Conservation (phyloP, 2,888 invertebrate genomes). For the Amiota minor region DNA sequence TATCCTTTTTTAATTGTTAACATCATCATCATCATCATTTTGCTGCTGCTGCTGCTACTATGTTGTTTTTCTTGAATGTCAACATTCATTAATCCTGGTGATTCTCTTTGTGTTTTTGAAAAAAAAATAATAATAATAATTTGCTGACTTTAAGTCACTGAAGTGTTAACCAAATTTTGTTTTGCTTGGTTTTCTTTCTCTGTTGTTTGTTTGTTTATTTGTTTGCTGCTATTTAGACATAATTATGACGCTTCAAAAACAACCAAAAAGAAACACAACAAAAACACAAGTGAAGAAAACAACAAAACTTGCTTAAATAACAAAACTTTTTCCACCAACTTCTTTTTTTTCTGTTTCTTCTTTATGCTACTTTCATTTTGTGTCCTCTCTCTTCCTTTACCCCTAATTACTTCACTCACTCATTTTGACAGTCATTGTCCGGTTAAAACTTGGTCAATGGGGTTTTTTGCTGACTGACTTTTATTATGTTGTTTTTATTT, state of each 20-base stretch:
- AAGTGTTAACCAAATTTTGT: conserved; percentile 25
- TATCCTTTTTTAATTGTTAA: not conserved
- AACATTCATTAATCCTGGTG: conserved; percentile 18
- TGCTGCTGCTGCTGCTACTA: conserved; percentile 11
- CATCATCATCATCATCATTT: conserved; percentile 11
- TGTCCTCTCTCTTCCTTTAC: not conserved
- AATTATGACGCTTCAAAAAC: conserved; percentile 6
- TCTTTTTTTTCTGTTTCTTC: not conserved
- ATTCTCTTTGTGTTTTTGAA: not conserved
- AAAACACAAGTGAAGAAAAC: too few species aligned
- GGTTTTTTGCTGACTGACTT: conserved; percentile 10
- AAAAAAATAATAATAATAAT: not conserved
- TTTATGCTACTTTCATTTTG: not conserved
- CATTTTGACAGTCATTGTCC: conserved; percentile 10
- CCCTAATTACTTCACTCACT: not conserved
- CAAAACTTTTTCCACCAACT: conserved; percentile 21
- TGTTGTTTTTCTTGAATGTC: conserved; percentile 4
- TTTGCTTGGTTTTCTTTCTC: not conserved
- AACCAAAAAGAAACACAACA: too few species aligned
- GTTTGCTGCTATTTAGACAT: conserved; percentile 24
- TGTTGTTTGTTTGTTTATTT: not conserved
- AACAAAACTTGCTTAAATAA: conserved; percentile 17
- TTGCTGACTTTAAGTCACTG: not conserved
- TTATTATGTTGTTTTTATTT: conserved; percentile 14
- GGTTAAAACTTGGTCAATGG: conserved; percentile 11